Base-by-base conservation (phyloP, 2,888 invertebrate genomes). In the Brachypalpus laphriformis region DNA sequence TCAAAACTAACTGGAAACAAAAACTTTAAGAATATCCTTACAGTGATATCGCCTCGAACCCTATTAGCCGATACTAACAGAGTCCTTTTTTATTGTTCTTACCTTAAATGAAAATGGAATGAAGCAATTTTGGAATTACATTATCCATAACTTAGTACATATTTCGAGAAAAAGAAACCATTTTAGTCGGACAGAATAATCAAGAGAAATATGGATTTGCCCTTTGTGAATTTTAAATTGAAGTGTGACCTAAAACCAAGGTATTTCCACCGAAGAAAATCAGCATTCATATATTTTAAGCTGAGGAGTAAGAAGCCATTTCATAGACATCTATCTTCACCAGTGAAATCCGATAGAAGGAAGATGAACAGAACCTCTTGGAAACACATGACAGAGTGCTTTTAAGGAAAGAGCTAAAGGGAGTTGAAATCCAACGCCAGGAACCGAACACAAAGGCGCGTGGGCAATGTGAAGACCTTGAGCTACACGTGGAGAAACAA, bases 391-490 rank as follows among this genome's bases (percentile, higher is more conserved):
- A 11, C 31, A 31, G n/a, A n/a, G 16, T 28, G 28, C 3, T 22
- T 47, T 18, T 31, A n/a, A 47, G 31, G 47, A 31, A 31, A 7
- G 47, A 47, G 63, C 31, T 34, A 3, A 49, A 65, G 14, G 31
- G 34, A 49, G 47, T 14, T 31, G 7, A 11, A 34, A 47, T n/a
- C 63, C 63, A 70, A 8, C 20, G 8, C 28, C 40, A 54, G 57
- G n/a, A 71, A 16, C 16, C 7, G 14, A 34, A 14, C 34, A 22
- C 20, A 14, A 47, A 20, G 22, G 34, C 47, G 57, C 57, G 47
- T 47, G 57, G 57, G 31, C n/a, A 57, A 70, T 45, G 47, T 70
- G 34, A 34, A 71, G 34, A 47, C 57, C 70, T 71, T 45, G 57
- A 57, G 57, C 47, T 57, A 57, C 45, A 71, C 70, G 57, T 57